These are phyloP conservation scores for Hyphantria cunea DNA, from an alignment of 1,140 invertebrate genomes.

Conservation along the genomic window DNA sequence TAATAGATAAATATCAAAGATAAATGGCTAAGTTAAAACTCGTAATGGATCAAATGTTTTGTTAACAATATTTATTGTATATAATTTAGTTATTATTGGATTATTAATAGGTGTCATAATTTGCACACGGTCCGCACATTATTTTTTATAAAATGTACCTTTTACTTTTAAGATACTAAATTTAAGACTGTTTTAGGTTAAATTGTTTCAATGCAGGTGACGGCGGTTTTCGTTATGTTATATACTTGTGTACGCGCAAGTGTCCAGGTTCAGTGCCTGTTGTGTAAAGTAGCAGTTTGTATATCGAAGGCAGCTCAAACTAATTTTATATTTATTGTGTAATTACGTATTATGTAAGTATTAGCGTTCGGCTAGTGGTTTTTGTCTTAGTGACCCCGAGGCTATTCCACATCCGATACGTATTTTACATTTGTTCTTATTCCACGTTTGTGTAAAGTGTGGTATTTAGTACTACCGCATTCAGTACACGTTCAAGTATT, in stretches of 20 bases:
- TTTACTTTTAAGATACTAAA: constrained; percentile 42
- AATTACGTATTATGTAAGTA: constrained; percentile 23
- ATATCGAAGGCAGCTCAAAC: constrained; percentile 54
- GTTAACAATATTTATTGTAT: constrained; percentile 29
- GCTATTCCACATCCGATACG: constrained; percentile 37
- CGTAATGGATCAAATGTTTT: constrained; percentile 29
- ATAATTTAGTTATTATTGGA: constrained; percentile 32
- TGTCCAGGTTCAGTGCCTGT: constrained; percentile 19
- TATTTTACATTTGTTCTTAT: constrained; percentile 37
- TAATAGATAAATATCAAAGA: constrained; percentile 19
- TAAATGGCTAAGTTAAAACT: constrained; percentile 26
- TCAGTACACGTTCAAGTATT: background rate
- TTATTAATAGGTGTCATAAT: constrained; percentile 28
- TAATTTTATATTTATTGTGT: constrained; percentile 40
- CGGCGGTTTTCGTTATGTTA: constrained; percentile 29
- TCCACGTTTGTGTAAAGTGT: constrained; percentile 2
- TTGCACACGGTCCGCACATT: constrained; percentile 59
- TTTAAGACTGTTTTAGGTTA: constrained; percentile 54
- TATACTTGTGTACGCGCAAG: constrained; percentile 16
- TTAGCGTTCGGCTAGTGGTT: constrained; percentile 38
- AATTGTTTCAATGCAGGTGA: constrained; percentile 48
- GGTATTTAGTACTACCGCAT: constrained; percentile 13
- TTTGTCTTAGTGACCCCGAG: constrained; percentile 11
- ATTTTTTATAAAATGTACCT: constrained; percentile 37
- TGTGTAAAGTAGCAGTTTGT: constrained; percentile 22